phyloP scores from a whole-genome alignment of 2,888 invertebrate genomes.

The Dyspetes luteomarginatus region DNA sequence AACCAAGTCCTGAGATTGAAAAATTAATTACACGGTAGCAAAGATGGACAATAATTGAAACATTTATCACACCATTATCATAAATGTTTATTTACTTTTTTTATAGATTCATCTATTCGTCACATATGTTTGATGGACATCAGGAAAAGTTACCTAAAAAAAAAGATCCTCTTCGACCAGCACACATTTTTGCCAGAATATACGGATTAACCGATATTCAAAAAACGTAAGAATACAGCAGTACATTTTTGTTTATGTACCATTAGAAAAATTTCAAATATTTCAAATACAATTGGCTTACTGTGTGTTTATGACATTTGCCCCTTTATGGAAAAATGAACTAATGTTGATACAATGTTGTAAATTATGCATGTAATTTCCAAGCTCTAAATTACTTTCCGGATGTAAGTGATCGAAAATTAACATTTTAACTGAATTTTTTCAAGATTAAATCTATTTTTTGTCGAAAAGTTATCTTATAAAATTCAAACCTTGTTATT shows the following conservation, averaged over 20 bases:
- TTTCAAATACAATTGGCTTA: constrained; percentile 34
- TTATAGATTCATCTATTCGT: constrained; percentile 85
- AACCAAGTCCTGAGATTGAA: constrained; percentile 83
- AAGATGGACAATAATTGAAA: constrained; percentile 50
- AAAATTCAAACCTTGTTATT: too few relatives aligned
- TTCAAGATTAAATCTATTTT: too few relatives aligned
- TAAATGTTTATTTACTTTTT: constrained; percentile 77
- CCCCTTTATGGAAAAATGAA: too few relatives aligned
- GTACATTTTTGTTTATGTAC: constrained; percentile 25
- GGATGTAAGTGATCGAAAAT: too few relatives aligned
- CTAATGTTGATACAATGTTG: too few relatives aligned
- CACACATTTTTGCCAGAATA: constrained; percentile 88
- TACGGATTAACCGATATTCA: constrained; percentile 90
- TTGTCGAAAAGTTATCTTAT: too few relatives aligned
- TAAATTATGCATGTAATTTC: too few relatives aligned
- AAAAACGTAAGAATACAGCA: constrained; percentile 86
- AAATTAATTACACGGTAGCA: constrained; percentile 86
- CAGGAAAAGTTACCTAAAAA: constrained; percentile 91
- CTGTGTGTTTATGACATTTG: neutral
- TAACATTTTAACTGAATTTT: too few relatives aligned
- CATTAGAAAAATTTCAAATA: neutral
- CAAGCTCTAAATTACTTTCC: too few relatives aligned
- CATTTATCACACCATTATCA: neutral
- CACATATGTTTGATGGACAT: constrained; percentile 91
- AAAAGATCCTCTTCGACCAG: constrained; percentile 89